phyloP scores from a whole-genome alignment of 2,888 invertebrate genomes.

The Bembecia ichneumoniformis region DNA sequence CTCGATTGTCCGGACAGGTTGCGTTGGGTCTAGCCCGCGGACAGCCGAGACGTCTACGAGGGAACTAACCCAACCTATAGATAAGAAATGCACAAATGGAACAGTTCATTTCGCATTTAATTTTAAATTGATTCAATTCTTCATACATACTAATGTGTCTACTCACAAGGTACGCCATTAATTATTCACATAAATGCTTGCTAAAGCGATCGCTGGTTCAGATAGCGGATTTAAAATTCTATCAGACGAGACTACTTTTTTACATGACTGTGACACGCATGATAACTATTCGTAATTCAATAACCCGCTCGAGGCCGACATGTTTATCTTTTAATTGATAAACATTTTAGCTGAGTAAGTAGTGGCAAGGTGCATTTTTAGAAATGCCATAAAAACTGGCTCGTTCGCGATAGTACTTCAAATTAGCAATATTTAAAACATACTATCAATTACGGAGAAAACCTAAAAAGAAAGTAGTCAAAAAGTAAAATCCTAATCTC shows the following conservation, averaged over 20 bases:
- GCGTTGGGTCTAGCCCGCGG: constrained; percentile 26
- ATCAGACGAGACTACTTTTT: neutral
- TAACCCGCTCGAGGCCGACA: neutral
- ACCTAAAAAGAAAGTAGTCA: no score
- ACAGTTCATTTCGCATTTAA: constrained; percentile 26
- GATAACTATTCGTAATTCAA: neutral
- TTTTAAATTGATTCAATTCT: constrained; percentile 15
- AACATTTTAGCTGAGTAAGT: neutral
- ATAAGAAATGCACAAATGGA: constrained; percentile 33
- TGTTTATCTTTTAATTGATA: neutral
- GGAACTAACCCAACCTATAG: constrained; percentile 19
- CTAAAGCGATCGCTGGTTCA: neutral
- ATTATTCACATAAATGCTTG: neutral
- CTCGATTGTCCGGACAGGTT: constrained; percentile 17
- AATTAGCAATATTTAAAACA: no score
- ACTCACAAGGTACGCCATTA: neutral
- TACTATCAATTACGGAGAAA: no score
- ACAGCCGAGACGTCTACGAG: constrained; percentile 14
- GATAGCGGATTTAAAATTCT: neutral
- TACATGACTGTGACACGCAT: neutral
- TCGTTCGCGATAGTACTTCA: no score
- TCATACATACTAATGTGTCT: neutral
- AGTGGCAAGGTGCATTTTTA: neutral
- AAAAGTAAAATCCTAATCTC: no score
- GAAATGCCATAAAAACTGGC: no score